phyloP scores from a whole-genome alignment of 2,888 invertebrate genomes.

The Galeopsomyia nigrocyanea region DNA sequence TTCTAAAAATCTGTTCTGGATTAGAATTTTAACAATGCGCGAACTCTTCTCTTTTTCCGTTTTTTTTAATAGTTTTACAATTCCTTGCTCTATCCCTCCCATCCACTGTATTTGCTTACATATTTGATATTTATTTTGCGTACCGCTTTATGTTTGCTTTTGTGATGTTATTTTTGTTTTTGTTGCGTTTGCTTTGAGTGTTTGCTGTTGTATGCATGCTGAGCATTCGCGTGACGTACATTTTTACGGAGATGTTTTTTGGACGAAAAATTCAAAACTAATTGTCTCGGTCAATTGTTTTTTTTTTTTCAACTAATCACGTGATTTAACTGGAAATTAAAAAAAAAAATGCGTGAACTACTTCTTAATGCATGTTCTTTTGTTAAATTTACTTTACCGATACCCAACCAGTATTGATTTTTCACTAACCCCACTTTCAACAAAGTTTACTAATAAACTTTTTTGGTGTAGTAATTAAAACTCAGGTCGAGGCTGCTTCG shows the following conservation, averaged over 20 bases:
- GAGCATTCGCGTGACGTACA: conserved; percentile 37
- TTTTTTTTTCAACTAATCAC: neutral
- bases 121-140: conserved; percentile 46
- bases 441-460: conserved; percentile 21
- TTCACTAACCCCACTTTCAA: conserved; percentile 9
- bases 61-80: conserved; percentile 37
- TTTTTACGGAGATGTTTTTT: conserved; percentile 11
- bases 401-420: conserved; percentile 2
- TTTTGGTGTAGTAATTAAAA: conserved; percentile 11
- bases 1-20: conserved; percentile 32
- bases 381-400: neutral
- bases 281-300: neutral
- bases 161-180: conserved; percentile 45
- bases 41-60: conserved; percentile 19
- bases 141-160: conserved; percentile 50
- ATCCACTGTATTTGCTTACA: conserved; percentile 46
- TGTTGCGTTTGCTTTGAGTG: conserved; percentile 57
- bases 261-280: neutral
- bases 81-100: conserved; percentile 46
- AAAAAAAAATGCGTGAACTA: conserved; percentile 1
- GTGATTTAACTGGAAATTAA: neutral
- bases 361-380: neutral
- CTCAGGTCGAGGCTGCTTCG: conserved; percentile 46
- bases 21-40: conserved; percentile 49
- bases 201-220: conserved; percentile 63